Base-by-base conservation (phyloP, 1,140 invertebrate genomes). In the Diorhabda carinulata region DNA sequence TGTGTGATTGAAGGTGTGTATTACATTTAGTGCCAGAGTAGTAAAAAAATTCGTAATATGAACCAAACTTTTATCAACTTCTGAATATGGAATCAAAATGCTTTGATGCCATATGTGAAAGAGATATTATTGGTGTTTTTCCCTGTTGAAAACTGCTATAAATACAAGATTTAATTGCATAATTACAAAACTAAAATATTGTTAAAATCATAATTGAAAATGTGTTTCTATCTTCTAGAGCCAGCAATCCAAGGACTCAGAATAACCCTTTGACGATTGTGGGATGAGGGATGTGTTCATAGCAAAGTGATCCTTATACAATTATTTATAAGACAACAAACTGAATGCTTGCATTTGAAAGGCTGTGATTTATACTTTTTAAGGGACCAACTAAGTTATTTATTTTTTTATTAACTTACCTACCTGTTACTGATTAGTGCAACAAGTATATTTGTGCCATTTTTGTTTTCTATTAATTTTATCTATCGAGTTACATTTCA, bases 181-280 rank as follows among this genome's bases (percentile, higher is more conserved):
- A 5, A 41, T 60, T 59, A 43, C 52, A 58, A 62, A 3, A 56
- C 43, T 42, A 9, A 40, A 8, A 6, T 25, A 10, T 66, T n/a
- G 9, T 68, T 66, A 70, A 52, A 66, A 43, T 61, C 3, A 43
- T 61, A 61, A 25, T 25, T 25, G 25, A 25, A 25, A 25, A 25
- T 4, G 47, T 52, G 56, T 61, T 61, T 68, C 42, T 74, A 63
- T 43, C 56, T 73, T 71, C 70, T 78, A 84, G 83, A 82, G 81
- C 82, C 79, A 75, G 81, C 81, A 79, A 83, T 84, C 77, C 81
- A 79, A 79, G 82, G 83, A 76, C 78, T 84, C 81, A 82, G 82
- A 78, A 84, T 83, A 83, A 83, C 80, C 77, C 82, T 83, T 77
- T 84, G 79, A 83, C 82, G 61, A 72, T 74, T 61, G 75, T 77